phyloP scores from a whole-genome alignment of 2,797 vertebrate species.

The Gymnoscopelus microlampas region DNA sequence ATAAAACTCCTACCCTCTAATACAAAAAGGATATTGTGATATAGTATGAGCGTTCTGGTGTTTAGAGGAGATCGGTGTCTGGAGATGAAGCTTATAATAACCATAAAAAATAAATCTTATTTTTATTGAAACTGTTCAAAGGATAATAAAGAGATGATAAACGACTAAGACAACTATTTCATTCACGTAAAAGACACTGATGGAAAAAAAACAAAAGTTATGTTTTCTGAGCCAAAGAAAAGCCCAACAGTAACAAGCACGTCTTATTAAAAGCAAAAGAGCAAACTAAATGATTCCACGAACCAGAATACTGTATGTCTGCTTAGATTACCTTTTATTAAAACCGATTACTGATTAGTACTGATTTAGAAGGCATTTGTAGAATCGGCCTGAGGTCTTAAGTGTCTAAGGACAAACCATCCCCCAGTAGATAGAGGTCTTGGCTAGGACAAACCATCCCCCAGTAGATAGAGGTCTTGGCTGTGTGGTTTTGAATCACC shows the following conservation, averaged over 20 bases:
- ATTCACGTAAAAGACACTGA: slow-evolving; percentile 24
- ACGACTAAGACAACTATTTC: slow-evolving; percentile 19
- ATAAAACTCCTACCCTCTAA: neutral
- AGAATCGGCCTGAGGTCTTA: too few species aligned
- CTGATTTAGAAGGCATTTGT: too few species aligned
- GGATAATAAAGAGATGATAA: slow-evolving; percentile 24
- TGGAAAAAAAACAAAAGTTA: slow-evolving; percentile 25
- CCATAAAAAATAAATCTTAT: slow-evolving; percentile 5
- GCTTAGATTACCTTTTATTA: slow-evolving; percentile 26
- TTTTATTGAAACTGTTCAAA: slow-evolving; percentile 17
- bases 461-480: neutral
- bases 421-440: slow-evolving; percentile 6
- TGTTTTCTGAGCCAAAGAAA: slow-evolving; percentile 20
- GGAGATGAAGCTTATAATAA: neutral
- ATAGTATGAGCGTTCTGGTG: neutral
- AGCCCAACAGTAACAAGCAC: neutral
- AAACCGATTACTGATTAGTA: too few species aligned
- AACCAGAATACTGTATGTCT: slow-evolving; percentile 40
- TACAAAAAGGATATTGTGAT: slow-evolving; percentile 7
- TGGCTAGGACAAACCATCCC: too few species aligned
- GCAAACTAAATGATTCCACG: slow-evolving; percentile 37
- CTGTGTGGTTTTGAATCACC: slow-evolving; percentile 14
- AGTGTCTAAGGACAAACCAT: slow-evolving; percentile 15
- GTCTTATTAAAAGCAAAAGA: slow-evolving; percentile 13
- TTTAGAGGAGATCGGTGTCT: slow-evolving; percentile 3